phyloP scores from a whole-genome alignment of 2,797 vertebrate genomes.

The Antennarius maculatus region DNA sequence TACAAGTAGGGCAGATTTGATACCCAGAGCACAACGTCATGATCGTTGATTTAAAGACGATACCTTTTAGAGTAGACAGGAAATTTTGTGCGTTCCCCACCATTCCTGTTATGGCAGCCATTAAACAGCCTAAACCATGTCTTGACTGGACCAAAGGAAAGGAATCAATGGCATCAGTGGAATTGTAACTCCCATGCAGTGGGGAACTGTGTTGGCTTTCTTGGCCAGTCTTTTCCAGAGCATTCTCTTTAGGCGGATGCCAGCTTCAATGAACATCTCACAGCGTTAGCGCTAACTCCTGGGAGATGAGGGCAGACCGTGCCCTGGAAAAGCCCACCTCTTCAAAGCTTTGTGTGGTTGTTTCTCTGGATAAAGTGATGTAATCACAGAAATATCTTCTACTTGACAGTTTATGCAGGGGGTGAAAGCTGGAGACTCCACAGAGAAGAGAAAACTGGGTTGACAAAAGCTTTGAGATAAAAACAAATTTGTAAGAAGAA shows the following conservation, averaged over 20 bases:
- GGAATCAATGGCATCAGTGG: conserved; percentile 46
- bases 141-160: conserved; percentile 32
- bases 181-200: conserved; percentile 40
- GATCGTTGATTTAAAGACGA: conserved; percentile 2
- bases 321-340: conserved; percentile 62
- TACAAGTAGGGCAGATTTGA: conserved; percentile 14
- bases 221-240: conserved; percentile 59
- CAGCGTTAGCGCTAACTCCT: conserved; percentile 61
- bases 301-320: conserved; percentile 57
- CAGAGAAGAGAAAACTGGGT: conserved; percentile 1
- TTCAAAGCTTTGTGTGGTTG: conserved; percentile 64
- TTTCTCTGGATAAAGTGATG: conserved; percentile 70
- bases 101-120: neutral
- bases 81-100: neutral
- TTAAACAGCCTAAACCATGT: conserved; percentile 27
- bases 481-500: conserved; percentile 33
- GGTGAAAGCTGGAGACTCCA: conserved; percentile 37
- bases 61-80: neutral
- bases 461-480: conserved; percentile 38
- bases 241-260: conserved; percentile 65
- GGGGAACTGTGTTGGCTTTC: conserved; percentile 35
- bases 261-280: conserved; percentile 73
- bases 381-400: conserved; percentile 67
- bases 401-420: conserved; percentile 44
- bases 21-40: neutral